Evolutionary conservation across 64 coral and sea anemone genomes (phyloP), one percentile per base, ranked within the genome.

Genomic region (Dendrophyllia cribrosa): DNA sequence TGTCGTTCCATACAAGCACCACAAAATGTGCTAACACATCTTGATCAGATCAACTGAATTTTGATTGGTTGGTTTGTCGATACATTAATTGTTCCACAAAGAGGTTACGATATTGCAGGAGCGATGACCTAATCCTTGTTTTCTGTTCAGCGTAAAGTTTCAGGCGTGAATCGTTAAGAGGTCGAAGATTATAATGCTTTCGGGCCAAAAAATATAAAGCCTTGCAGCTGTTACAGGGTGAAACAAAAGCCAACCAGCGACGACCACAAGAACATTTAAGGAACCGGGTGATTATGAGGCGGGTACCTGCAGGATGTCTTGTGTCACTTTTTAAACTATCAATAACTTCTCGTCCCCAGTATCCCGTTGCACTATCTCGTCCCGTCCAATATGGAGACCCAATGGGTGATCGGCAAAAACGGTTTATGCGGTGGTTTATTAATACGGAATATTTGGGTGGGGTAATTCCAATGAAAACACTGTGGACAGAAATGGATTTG

Each of bases 31-130:
- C 62, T 84, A 84, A 84, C 60, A 5, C 44, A 22, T 44, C 45
- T 49, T 67, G 80, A 84, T 84, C 65, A 84, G 80, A 59, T 84
- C 80, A 84, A 84, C 80, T 67, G 62, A 1, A n/a, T 14, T 68
- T 84, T 84, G 80, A 84, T 84, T 84, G 80, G 80, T 68, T 59
- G 25, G 62, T 84, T 84, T 82, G 50, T 7, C 44, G 80, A 64
- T 66, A 84, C 62, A 84, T 75, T 68, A 84, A 68, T 67, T 84
- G 80, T 24, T 68, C 80, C 0, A 51, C 44, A 49, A 15, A 20
- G 43, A 59, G 51, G 80, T 84, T 84, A 84, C 80, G 80, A 66
- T 60, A 84, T 68, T 83, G 60, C 80, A 84, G 21, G 43, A 43
- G 77, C 11, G 77, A 84, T 84, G 80, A 84, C 43, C 80, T 84